Conservation (phyloP, 2,888 invertebrate genomes). For the Chironomus riparius region DNA sequence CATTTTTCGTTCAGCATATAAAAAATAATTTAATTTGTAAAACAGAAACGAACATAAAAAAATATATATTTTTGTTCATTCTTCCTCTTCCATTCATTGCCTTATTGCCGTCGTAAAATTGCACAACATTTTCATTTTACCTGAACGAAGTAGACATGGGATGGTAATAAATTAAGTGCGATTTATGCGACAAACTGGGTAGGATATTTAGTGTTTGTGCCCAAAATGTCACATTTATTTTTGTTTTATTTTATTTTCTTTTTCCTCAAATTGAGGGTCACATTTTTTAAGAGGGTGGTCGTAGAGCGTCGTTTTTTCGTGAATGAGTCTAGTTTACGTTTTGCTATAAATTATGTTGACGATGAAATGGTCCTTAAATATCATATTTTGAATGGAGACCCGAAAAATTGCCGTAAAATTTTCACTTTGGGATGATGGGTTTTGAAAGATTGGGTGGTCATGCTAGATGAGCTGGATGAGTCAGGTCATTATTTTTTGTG, state of each 20-base stretch:
- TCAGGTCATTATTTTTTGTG: too few relatives aligned
- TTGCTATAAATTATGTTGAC: not conserved
- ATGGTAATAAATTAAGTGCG: not conserved
- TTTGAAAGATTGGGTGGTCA: too few relatives aligned
- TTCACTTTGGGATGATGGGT: too few relatives aligned
- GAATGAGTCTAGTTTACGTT: slow-evolving; percentile 2
- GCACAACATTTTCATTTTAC: slow-evolving; percentile 17
- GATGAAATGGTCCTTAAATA: not conserved
- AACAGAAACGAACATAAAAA: too few relatives aligned
- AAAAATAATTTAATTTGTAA: too few relatives aligned
- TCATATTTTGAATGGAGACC: too few relatives aligned
- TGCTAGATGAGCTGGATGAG: too few relatives aligned
- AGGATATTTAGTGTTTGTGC: not conserved
- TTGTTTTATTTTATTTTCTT: not conserved
- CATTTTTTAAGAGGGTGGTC: slow-evolving; percentile 6
- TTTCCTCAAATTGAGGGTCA: not conserved
- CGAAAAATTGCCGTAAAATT: too few relatives aligned
- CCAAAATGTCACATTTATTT: slow-evolving; percentile 20
- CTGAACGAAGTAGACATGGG: not conserved
- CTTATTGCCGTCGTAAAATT: slow-evolving; percentile 13
- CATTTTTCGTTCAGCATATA: too few relatives aligned
- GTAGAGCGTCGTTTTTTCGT: not conserved
- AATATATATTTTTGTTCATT: too few relatives aligned
- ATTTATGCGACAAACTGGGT: not conserved
- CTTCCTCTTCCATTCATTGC: too few relatives aligned